Percentiles rank a stretch among this genome's conserved stretches.
Evolutionary conservation across 2,797 vertebrate species (phyloP).

Genomic region (Sphaeramia orbicularis): DNA sequence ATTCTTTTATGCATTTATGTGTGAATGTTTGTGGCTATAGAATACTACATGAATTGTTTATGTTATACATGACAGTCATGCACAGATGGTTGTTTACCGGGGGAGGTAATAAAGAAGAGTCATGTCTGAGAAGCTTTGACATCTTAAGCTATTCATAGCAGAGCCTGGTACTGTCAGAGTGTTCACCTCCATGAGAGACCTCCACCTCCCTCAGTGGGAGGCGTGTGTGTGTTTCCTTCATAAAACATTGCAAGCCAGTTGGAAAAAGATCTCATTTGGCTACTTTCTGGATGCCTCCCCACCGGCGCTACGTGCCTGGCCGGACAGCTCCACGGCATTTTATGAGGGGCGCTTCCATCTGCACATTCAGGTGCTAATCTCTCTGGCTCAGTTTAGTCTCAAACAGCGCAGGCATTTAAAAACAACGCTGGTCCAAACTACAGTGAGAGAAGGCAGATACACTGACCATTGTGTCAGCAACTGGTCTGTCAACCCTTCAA

Average conservation of each 20-base stretch:
- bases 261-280: conserved; percentile 67
- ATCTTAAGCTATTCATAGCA: conserved; percentile 20
- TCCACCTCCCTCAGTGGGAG: conserved; percentile 38
- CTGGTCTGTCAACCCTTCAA: conserved; percentile 27
- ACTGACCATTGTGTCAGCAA: conserved; percentile 16
- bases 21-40: conserved; percentile 1
- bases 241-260: conserved; percentile 55
- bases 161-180: conserved; percentile 29
- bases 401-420: conserved; percentile 26
- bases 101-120: conserved; percentile 47
- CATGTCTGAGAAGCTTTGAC: conserved; percentile 39
- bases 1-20: not conserved
- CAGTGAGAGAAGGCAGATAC: conserved; percentile 23
- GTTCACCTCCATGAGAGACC: conserved; percentile 44
- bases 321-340: conserved; percentile 52
- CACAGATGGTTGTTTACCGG: conserved; percentile 9
- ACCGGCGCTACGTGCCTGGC: conserved; percentile 33
- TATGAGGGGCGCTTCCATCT: conserved; percentile 46
- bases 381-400: conserved; percentile 38
- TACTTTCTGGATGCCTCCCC: conserved; percentile 36
- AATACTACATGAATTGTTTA: not conserved
- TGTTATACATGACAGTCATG: not conserved
- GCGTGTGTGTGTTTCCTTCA: conserved; percentile 24
- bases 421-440: conserved; percentile 11
- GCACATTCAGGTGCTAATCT: conserved; percentile 48